Evolutionary conservation across 2,113 vertebrate genomes (phyloP).

Genomic region (Muntiacus reevesi): DNA sequence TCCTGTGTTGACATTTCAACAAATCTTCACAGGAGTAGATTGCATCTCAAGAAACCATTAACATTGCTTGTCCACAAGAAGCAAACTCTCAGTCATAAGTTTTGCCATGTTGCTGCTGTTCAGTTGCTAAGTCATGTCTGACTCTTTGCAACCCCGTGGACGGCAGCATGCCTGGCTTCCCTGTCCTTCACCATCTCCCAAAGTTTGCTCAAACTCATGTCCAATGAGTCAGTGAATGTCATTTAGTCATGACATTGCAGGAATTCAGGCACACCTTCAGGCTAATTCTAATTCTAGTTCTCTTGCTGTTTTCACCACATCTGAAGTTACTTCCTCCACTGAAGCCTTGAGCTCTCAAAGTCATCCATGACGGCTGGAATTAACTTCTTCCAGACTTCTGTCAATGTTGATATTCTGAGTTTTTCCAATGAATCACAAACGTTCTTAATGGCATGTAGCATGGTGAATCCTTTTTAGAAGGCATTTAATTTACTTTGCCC

Average conservation of each 20-base stretch:
- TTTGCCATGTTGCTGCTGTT: neutral
- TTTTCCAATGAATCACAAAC: neutral
- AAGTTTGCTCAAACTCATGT: neutral
- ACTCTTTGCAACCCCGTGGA: neutral
- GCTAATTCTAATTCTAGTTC: neutral
- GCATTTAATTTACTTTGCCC: neutral
- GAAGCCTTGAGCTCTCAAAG: neutral
- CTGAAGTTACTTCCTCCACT: neutral
- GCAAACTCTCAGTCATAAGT: neutral
- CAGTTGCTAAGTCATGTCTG: neutral
- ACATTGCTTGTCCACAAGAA: neutral
- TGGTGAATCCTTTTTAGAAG: neutral
- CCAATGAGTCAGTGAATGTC: rapidly evolving
- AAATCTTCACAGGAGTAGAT: neutral
- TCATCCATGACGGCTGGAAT: neutral
- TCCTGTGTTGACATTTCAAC: neutral
- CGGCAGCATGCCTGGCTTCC: rapidly evolving
- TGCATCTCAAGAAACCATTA: neutral
- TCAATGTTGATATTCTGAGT: neutral
- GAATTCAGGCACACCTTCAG: neutral
- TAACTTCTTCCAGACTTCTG: neutral
- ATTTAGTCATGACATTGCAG: rapidly evolving
- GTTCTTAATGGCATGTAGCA: neutral
- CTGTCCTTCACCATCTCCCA: neutral
- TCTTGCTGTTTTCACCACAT: neutral